Evolutionary conservation across 1,140 invertebrate genomes (phyloP).

Genomic region (Temnothorax longispinosus): DNA sequence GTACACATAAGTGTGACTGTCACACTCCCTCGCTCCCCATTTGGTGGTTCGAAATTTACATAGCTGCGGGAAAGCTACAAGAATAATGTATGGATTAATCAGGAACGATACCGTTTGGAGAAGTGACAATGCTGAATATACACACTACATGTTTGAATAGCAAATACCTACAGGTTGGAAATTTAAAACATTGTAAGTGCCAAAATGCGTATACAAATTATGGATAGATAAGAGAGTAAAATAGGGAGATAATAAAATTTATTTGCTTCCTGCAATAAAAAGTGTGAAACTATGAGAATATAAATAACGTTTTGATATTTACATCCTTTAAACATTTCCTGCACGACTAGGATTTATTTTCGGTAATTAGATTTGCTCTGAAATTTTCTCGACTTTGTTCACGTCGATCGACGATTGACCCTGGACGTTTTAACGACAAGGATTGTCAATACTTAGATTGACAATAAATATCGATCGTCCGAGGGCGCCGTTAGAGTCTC

Average conservation of each 20-base stretch:
- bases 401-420: constrained; percentile 2
- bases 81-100: constrained; percentile 33
- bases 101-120: constrained; percentile 7
- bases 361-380: background rate
- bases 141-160: background rate
- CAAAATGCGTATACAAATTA: background rate
- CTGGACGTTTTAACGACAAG: background rate
- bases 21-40: background rate
- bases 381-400: background rate
- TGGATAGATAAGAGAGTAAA: background rate
- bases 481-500: background rate
- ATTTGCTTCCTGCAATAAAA: background rate
- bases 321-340: background rate
- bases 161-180: background rate
- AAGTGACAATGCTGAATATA: background rate
- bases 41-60: constrained; percentile 31
- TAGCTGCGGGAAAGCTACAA: background rate
- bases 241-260: background rate
- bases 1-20: background rate
- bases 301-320: background rate
- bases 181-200: background rate
- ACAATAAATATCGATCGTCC: constrained; percentile 49
- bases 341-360: too few species aligned
- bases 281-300: background rate
- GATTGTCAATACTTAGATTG: constrained; percentile 32